Conservation (phyloP, 2,888 invertebrate genomes). For the Eretmocerus hayati region DNA sequence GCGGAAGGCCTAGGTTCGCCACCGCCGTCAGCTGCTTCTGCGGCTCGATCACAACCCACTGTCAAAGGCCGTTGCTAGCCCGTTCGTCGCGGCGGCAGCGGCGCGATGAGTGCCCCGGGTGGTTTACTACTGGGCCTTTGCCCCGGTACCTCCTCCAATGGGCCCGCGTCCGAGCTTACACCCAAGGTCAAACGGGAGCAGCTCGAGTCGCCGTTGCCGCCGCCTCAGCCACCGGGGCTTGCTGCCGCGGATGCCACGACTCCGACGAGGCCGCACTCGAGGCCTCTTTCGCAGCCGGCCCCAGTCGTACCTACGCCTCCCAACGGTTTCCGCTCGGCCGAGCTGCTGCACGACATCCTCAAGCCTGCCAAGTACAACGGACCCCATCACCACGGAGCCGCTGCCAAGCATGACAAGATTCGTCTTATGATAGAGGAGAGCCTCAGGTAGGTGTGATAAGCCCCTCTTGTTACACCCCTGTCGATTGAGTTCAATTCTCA, state of each 20-base stretch:
- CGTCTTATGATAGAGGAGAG: conserved; percentile 60
- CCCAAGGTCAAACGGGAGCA: not conserved
- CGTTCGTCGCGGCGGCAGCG: not conserved
- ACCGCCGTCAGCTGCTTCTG: too few relatives aligned
- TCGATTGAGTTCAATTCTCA: not conserved
- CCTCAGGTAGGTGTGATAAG: conserved; percentile 49
- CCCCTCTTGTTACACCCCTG: not conserved
- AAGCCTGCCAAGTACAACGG: conserved; percentile 35
- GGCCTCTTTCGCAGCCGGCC: not conserved
- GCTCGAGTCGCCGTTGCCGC: not conserved
- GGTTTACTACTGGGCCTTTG: too few relatives aligned
- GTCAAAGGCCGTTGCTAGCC: not conserved
- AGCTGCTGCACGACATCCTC: conserved; percentile 40
- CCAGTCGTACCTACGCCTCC: conserved; percentile 13
- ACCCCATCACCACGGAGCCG: conserved; percentile 30
- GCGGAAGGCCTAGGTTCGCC: not conserved
- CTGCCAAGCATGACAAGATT: conserved; percentile 46
- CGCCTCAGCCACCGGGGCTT: not conserved
- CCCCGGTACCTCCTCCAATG: too few relatives aligned
- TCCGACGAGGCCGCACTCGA: not conserved
- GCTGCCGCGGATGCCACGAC: not conserved
- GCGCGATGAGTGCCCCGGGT: not conserved
- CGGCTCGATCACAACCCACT: not conserved
- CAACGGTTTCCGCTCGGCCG: conserved; percentile 40
- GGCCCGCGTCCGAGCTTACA: too few relatives aligned